Percentiles rank a stretch among this genome's conserved stretches.
phyloP scores from a whole-genome alignment of 2,888 invertebrate genomes.

The Harpagoxenus sublaevis region DNA sequence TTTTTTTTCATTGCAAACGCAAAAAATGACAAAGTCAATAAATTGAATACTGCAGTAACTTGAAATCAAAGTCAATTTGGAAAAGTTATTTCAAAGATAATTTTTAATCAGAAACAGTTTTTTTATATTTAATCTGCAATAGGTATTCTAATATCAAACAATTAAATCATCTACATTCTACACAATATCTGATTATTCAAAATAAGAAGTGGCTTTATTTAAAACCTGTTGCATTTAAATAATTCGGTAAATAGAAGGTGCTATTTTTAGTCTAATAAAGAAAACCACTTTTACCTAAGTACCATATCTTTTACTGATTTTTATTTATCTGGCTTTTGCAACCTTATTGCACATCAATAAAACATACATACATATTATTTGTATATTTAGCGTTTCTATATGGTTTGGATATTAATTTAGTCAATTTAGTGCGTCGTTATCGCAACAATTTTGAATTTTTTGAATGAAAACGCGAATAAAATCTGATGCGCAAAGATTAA shows the following conservation, averaged over 20 bases:
- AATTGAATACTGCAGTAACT: background rate
- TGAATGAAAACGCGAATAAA: background rate
- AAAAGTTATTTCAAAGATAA: background rate
- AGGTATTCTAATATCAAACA: background rate
- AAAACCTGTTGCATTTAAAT: constrained; percentile 3
- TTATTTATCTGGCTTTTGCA: background rate
- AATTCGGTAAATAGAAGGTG: background rate
- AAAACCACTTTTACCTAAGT: background rate
- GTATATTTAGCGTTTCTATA: background rate
- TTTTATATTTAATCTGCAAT: background rate
- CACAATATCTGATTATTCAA: background rate
- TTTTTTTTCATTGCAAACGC: background rate
- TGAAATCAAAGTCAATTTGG: background rate
- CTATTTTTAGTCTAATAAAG: background rate
- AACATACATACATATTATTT: background rate
- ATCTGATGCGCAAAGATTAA: background rate
- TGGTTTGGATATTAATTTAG: background rate
- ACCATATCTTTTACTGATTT: background rate
- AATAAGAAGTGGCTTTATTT: background rate
- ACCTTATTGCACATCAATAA: background rate
- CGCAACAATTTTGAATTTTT: background rate
- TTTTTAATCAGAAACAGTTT: background rate
- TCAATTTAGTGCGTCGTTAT: background rate
- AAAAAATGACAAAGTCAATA: background rate
- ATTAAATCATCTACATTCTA: background rate